Base-by-base conservation (phyloP, 2,113 vertebrate genomes). In the Limanda limanda region DNA sequence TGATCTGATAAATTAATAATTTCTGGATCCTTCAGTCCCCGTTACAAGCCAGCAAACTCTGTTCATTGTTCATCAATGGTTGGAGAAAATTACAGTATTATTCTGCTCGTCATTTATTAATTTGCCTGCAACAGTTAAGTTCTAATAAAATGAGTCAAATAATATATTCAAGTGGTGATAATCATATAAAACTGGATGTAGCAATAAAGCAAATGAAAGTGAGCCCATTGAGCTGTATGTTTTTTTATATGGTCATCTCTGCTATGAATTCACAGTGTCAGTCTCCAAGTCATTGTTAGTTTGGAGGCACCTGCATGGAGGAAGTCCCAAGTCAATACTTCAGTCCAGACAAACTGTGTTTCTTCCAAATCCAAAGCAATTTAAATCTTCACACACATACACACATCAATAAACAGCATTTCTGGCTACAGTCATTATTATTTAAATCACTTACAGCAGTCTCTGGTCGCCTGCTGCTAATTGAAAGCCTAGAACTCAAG, bases 401-500 rank as follows among this genome's bases (percentile, higher is more conserved):
- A 17, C 59, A 73, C 0, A 65, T 67, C 61, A 55, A 71, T 64
- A 61, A 52, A 70, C 61, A 74, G 45, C 56, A 67, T 20, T 57
- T 76, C 47, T 54, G 31, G 27, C 52, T 27, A 9, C 17, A 69
- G 4, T 67, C 31, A 62, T 79, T 42, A 42, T 42, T 42, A 74
- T 87, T 83, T 52, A 74, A 68, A 81, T 71, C 71, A 74, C 58
- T 68, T 66, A 31, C 21, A 68, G 63, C 79, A 58, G 40, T 83
- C 54, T 72, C 31, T 31, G 9, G 45, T 31, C 45, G 45, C 25
- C 13, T 27, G 1, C 55, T 60, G 63, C 73, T 88, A 82, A 84
- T 78, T 84, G 57, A 86, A 88, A 83, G 68, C 13, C 61, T 42
- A n/a, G 42, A 76, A 78, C 73, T 79, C 52, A 81, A 74, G 52